Evolutionary conservation across 2,888 invertebrate genomes (phyloP), one percentile per base, ranked within the genome.

Genomic region (Andricus quercusramuli): DNA sequence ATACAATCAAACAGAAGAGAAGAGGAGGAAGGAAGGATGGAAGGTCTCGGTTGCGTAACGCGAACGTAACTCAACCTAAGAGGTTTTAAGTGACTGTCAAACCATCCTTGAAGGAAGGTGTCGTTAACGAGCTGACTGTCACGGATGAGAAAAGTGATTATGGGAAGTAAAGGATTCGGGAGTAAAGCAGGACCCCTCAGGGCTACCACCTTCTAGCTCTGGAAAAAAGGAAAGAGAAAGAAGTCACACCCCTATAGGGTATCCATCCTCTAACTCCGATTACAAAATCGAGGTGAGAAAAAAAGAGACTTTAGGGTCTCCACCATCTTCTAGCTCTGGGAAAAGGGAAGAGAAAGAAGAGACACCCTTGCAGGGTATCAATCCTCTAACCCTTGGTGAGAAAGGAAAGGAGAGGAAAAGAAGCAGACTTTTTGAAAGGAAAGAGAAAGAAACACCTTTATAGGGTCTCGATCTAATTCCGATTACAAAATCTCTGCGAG

Each of bases 11-110:
- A 37, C 37, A 37, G 0, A 77, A 81, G 74, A 76, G 79, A 81
- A 81, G 82, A 78, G 78, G 79, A 80, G 79, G 70, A 76, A 59
- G 80, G 81, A 84, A 82, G 81, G 81, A 83, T 79, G 77, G 77
- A 80, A 44, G 80, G 81, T 78, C 79, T 66, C 77, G 74, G 44
- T 84, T 84, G 83, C 82, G 65, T 82, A 84, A 84, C 44, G 66
- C 64, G 65, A 78, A 77, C 78, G 80, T 81, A 65, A 82, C 82
- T 80, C 62, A 78, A 59, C 66, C 79, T 41, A 79, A 29, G 13
- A 56, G 37, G 70, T 51, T 70, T 70, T 29, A 51, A 29, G 29
- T 70, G 70, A 51, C 70, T 22, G 20, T 47, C 51, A 22, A 29
- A 47, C 47, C 29, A 70, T 37, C 29, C 29, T 70, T 51, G 51